Conservation (phyloP, 2,888 invertebrate genomes). For the Camponotus fellah region DNA sequence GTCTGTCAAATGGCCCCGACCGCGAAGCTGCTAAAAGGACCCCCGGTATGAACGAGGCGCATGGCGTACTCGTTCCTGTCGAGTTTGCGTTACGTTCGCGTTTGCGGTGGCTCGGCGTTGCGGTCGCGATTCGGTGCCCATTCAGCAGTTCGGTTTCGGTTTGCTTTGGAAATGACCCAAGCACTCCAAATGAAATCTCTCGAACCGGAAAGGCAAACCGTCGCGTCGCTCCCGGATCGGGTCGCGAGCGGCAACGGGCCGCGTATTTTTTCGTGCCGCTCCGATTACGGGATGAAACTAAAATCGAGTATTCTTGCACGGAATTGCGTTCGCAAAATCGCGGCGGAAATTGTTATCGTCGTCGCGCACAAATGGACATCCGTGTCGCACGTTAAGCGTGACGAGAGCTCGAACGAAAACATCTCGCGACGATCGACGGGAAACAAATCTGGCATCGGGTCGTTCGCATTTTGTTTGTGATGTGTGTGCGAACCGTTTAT, state of each 20-base stretch:
- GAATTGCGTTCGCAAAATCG: slow-evolving; percentile 54
- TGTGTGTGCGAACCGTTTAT: neutral
- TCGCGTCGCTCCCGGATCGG: slow-evolving; percentile 65
- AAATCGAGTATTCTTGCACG: slow-evolving; percentile 49
- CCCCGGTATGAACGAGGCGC: slow-evolving; percentile 55
- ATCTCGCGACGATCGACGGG: slow-evolving; percentile 32
- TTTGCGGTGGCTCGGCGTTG: slow-evolving; percentile 80
- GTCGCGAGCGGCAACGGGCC: slow-evolving; percentile 62
- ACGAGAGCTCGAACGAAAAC: slow-evolving; percentile 14
- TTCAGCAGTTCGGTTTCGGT: slow-evolving; percentile 83
- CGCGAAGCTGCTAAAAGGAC: slow-evolving; percentile 82
- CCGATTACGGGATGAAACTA: slow-evolving; percentile 62
- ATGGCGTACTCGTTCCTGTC: slow-evolving; percentile 70
- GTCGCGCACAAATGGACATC: slow-evolving; percentile 37
- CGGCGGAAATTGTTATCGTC: slow-evolving; percentile 58
- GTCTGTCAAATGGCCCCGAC: slow-evolving; percentile 81
- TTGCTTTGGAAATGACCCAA: slow-evolving; percentile 85
- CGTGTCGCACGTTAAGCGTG: slow-evolving; percentile 30
- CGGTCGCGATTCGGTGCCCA: slow-evolving; percentile 83
- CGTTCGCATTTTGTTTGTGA: neutral
- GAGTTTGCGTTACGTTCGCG: slow-evolving; percentile 81
- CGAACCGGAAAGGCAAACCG: slow-evolving; percentile 82
- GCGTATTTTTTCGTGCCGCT: slow-evolving; percentile 43
- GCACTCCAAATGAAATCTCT: slow-evolving; percentile 78
- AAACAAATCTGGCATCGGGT: slow-evolving; percentile 10